phyloP scores from a whole-genome alignment of 1,140 invertebrate species.

The Drosophila obscura region DNA sequence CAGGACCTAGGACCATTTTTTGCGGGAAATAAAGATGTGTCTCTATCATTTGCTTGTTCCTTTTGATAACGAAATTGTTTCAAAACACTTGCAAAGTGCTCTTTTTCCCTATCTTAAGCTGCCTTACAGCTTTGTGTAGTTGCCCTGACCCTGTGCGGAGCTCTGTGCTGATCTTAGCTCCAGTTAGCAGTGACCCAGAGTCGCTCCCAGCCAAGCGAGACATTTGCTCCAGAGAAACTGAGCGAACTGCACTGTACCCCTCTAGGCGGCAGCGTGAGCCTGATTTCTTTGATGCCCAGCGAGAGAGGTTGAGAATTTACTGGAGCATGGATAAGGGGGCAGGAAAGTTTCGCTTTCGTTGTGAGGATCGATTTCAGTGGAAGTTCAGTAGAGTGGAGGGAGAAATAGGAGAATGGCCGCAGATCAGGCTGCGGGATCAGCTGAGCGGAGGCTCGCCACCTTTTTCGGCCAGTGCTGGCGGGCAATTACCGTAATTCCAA shows the following conservation, averaged over 20 bases:
- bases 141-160: constrained; percentile 24
- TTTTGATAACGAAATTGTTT: too few species aligned
- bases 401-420: constrained; percentile 1
- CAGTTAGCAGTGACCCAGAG: constrained; percentile 35
- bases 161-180: constrained; percentile 4
- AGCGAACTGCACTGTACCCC: background rate
- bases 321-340: constrained; percentile 28
- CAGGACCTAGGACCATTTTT: too few species aligned
- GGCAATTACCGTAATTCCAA: constrained; percentile 51
- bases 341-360: constrained; percentile 34
- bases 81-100: too few species aligned
- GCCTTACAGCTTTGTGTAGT: too few species aligned
- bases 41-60: too few species aligned
- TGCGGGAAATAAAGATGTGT: too few species aligned
- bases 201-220: constrained; percentile 28
- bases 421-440: constrained; percentile 2
- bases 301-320: constrained; percentile 10
- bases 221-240: constrained; percentile 20
- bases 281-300: constrained; percentile 31
- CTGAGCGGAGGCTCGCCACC: constrained; percentile 22
- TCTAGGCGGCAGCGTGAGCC: constrained; percentile 5
- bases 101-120: too few species aligned
- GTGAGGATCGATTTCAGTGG: constrained; percentile 32
- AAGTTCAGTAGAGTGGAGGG: background rate
- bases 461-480: constrained; percentile 28